These are phyloP conservation scores for Drosophila atripex DNA, from an alignment of 2,888 invertebrate species.

Conservation along the genomic window DNA sequence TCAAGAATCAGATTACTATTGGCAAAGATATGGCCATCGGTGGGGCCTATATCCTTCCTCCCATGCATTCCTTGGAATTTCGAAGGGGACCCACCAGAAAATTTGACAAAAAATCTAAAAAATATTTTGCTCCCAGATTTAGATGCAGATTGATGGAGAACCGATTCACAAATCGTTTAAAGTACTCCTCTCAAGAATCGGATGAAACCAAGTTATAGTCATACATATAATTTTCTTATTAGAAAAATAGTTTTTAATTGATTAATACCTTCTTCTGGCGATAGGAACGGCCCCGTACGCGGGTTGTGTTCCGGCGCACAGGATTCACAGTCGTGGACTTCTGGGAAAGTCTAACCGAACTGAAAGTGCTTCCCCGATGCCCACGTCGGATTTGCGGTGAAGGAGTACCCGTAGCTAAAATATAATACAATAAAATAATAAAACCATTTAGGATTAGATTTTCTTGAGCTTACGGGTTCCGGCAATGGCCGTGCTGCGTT, in stretches of 20 bases:
- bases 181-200: too few species aligned
- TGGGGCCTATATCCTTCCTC: too few species aligned
- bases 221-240: not conserved
- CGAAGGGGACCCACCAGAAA: too few species aligned
- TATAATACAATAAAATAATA: not conserved
- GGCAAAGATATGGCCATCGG: too few species aligned
- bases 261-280: constrained; percentile 82
- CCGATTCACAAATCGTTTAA: too few species aligned
- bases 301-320: constrained; percentile 86
- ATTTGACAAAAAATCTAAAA: too few species aligned
- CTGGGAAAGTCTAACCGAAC: constrained; percentile 86
- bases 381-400: constrained; percentile 83
- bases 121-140: too few species aligned
- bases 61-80: too few species aligned
- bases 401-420: constrained; percentile 83
- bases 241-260: not conserved
- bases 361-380: constrained; percentile 85
- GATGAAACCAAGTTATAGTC: too few species aligned
- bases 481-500: constrained; percentile 82
- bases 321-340: constrained; percentile 84
- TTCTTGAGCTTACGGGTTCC: constrained; percentile 79
- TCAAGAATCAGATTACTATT: too few species aligned
- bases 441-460: too few species aligned
- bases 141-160: too few species aligned
- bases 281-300: constrained; percentile 84